phyloP scores from a whole-genome alignment of 2,888 invertebrate species.

The Trissoscelio sp. region DNA sequence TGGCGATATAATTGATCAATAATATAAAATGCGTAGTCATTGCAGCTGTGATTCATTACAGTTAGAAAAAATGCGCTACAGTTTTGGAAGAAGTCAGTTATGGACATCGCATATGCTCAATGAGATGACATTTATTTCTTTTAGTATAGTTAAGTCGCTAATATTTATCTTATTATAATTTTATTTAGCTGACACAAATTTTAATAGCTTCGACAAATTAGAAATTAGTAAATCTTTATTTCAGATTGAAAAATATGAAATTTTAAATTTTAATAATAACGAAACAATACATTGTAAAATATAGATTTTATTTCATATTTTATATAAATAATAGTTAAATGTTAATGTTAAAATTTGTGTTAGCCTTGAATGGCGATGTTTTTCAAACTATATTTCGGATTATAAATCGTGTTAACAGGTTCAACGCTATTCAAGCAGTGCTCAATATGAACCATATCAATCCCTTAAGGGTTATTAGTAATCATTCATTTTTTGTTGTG shows the following conservation, averaged over 20 bases:
- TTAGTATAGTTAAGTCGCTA: constrained; percentile 8
- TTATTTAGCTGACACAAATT: not conserved
- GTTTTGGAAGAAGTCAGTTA: constrained; percentile 13
- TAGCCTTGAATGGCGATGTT: not conserved
- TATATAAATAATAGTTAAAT: not conserved
- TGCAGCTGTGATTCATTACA: constrained; percentile 2
- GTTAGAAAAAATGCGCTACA: constrained; percentile 22
- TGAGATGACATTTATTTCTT: constrained; percentile 33
- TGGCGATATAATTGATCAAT: not conserved
- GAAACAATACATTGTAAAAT: too few species aligned
- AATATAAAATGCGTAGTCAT: constrained; percentile 20
- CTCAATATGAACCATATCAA: constrained; percentile 10
- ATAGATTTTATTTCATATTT: too few species aligned
- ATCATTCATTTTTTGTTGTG: constrained; percentile 7
- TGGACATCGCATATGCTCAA: constrained; percentile 5
- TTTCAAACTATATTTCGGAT: constrained; percentile 8
- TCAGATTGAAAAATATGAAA: too few species aligned
- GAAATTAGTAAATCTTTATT: too few species aligned
- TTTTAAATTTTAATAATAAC: too few species aligned
- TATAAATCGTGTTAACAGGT: constrained; percentile 1
- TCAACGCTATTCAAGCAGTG: constrained; percentile 40
- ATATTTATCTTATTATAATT: not conserved
- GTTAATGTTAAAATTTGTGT: constrained; percentile 1
- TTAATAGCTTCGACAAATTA: too few species aligned
- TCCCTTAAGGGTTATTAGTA: constrained; percentile 9